Base-by-base conservation (phyloP, 2,113 vertebrate species). In the Trichomycterus rosablanca region DNA sequence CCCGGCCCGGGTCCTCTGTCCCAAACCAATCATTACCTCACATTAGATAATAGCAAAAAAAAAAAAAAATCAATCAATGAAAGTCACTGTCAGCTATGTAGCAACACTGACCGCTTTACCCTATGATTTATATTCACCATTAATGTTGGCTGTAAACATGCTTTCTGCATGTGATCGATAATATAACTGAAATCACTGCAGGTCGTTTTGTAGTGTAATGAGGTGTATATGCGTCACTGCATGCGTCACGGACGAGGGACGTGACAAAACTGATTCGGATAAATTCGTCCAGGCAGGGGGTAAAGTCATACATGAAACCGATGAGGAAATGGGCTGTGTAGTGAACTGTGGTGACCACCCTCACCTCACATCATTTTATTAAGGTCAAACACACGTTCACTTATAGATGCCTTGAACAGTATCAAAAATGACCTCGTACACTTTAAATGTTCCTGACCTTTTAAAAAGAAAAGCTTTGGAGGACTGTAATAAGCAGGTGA, bases 381-480 rank as follows among this genome's bases (percentile, higher is more conserved):
- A 66, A 69, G 66, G 61, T 66, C 62, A 66, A 22, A 44, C 7
- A 11, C 23, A 30, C 39, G 34, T 26, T 34, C 22, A 42, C 0
- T 2, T 5, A 20, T 3, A 15, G 14, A 34, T 2, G 8, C 24
- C 5, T n/a, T 1, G 5, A 1, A 4, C 19, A 40, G 7, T 39
- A 24, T 11, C 14, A 10, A 40, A 30, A 46, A 37, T 14, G 11
- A 5, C n/a, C 8, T 9, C 42, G 16, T 15, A 40, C 2, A 3
- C 44, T 16, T 2, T 12, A n/a, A 39, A 30, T 43, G 12, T 18
- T 44, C 7, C 7, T 43, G 6, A 15, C 2, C 42, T 18, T 61
- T 39, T 40, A 23, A 23, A 22, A 45, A 20, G 3, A 52, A 15
- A 50, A 19, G 49, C 16, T 30, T 14, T 18, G 2, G 10, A 24